phyloP scores from a whole-genome alignment of 2,797 vertebrate species.

The Scomberomorus guttatus region DNA sequence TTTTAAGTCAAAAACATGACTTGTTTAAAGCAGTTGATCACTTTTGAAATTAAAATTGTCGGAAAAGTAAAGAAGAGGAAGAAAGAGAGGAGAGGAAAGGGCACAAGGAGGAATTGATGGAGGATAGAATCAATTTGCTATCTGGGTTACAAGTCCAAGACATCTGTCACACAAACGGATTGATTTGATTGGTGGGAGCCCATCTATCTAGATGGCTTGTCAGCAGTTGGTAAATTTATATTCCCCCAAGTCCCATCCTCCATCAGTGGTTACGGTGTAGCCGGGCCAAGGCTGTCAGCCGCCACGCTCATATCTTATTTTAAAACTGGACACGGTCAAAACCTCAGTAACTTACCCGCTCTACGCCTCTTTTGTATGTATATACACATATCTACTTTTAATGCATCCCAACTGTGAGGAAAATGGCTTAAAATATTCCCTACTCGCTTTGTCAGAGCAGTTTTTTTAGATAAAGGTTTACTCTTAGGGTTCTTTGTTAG shows the following conservation, averaged over 20 bases:
- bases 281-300: conserved; percentile 73
- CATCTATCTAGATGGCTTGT: conserved; percentile 80
- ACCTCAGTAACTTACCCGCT: conserved; percentile 28
- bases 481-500: not conserved
- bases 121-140: conserved; percentile 66
- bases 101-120: conserved; percentile 18
- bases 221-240: conserved; percentile 82
- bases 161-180: conserved; percentile 84
- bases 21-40: not conserved
- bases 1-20: not conserved
- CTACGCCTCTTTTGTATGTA: conserved; percentile 3
- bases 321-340: conserved; percentile 52
- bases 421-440: not conserved
- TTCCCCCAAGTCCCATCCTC: conserved; percentile 76
- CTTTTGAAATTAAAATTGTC: conserved; percentile 8
- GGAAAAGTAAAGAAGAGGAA: conserved; percentile 2
- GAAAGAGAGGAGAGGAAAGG: conserved; percentile 1
- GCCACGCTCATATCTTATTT: conserved; percentile 73
- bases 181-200: conserved; percentile 80
- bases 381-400: not conserved
- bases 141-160: conserved; percentile 75
- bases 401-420: not conserved
- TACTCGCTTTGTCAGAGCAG: not conserved
- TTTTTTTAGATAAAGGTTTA: not conserved
- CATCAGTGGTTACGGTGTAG: conserved; percentile 67